These are phyloP conservation scores for Deilephila elpenor DNA, from an alignment of 2,888 invertebrate genomes.

Conservation along the genomic window DNA sequence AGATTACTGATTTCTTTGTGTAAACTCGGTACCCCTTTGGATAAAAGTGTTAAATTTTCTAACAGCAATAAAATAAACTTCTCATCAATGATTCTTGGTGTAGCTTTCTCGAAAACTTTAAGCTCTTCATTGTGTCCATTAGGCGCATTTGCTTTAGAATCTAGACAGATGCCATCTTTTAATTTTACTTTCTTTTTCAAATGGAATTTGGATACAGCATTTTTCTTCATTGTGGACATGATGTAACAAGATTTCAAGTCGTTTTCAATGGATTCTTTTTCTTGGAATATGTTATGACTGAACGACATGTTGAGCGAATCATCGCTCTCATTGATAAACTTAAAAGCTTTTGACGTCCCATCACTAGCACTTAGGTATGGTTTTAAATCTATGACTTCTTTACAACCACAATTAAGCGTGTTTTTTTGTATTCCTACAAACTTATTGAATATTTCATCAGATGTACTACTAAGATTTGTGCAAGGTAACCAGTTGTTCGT, in stretches of 20 bases:
- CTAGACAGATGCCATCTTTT: constrained; percentile 40
- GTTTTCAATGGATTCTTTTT: constrained; percentile 41
- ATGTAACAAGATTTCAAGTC: constrained; percentile 60
- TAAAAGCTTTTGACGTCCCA: constrained; percentile 57
- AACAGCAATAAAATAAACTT: constrained; percentile 67
- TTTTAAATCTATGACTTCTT: constrained; percentile 49
- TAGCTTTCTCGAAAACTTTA: constrained; percentile 53
- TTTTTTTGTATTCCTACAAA: constrained; percentile 30
- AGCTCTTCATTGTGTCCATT: constrained; percentile 44
- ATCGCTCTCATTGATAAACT: constrained; percentile 48
- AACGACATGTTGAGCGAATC: constrained; percentile 51
- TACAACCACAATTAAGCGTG: constrained; percentile 34
- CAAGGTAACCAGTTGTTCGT: constrained; percentile 47
- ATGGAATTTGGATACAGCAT: constrained; percentile 43
- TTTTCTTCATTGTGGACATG: constrained; percentile 59
- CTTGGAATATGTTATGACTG: constrained; percentile 37
- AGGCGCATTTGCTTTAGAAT: constrained; percentile 34
- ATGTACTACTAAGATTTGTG: constrained; percentile 36
- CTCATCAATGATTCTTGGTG: constrained; percentile 65
- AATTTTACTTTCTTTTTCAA: constrained; percentile 47
- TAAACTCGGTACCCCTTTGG: constrained; percentile 59
- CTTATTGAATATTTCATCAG: constrained; percentile 45
- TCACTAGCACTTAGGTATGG: constrained; percentile 59
- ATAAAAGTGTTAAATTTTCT: constrained; percentile 65
- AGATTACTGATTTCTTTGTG: constrained; percentile 67